Evolutionary conservation across 2,888 invertebrate genomes (phyloP).

Genomic region (Escarpia spicata): DNA sequence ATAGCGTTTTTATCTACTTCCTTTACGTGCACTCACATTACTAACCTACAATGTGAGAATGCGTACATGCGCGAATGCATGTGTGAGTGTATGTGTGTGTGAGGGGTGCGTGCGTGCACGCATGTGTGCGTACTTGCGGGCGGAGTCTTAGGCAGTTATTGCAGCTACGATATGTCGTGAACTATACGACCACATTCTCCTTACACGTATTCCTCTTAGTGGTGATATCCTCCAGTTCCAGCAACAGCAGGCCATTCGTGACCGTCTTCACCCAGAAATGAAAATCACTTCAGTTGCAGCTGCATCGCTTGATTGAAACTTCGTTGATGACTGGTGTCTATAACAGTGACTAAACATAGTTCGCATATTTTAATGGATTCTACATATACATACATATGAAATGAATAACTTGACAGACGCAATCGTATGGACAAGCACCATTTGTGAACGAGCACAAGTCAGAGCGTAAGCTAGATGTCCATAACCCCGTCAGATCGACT

Average conservation of each 20-base stretch:
- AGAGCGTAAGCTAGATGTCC: too few species aligned
- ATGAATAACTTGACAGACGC: too few species aligned
- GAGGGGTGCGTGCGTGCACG: not conserved
- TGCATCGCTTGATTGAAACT: not conserved
- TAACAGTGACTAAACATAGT: not conserved
- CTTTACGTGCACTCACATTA: not conserved
- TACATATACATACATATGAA: too few species aligned
- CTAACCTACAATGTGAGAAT: not conserved
- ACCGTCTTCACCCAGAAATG: not conserved
- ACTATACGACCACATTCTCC: not conserved
- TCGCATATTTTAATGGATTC: too few species aligned
- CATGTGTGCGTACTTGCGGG: not conserved
- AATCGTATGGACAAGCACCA: too few species aligned
- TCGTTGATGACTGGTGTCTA: not conserved
- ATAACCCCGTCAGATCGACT: too few species aligned
- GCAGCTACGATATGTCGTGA: not conserved
- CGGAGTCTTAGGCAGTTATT: not conserved
- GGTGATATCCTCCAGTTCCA: not conserved
- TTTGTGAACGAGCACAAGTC: too few species aligned
- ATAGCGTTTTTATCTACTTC: not conserved
- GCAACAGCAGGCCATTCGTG: not conserved
- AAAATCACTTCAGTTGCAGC: not conserved
- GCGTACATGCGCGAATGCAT: not conserved
- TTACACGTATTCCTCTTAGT: not conserved
- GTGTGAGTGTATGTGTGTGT: not conserved